Conservation (phyloP, 2,113 vertebrate species). For the Mesembrinibis cayennensis region DNA sequence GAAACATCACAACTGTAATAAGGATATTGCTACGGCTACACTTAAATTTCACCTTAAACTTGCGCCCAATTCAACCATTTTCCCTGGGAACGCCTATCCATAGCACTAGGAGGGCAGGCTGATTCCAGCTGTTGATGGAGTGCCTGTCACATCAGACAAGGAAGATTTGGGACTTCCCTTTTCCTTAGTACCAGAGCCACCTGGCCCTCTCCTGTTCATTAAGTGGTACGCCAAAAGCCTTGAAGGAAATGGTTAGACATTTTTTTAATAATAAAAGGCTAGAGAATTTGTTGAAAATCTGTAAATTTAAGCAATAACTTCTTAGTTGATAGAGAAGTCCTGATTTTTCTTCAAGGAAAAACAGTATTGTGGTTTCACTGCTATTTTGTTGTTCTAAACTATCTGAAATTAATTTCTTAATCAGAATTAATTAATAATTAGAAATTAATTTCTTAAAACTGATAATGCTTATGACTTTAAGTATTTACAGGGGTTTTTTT, state of each 20-base stretch:
- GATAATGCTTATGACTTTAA: not conserved
- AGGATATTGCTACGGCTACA: not conserved
- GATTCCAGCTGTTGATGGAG: not conserved
- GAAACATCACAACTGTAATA: fast-evolving
- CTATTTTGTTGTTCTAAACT: not conserved
- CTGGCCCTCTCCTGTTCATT: not conserved
- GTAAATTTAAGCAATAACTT: not conserved
- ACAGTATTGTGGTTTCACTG: not conserved
- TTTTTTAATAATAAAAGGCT: not conserved
- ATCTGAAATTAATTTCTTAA: not conserved
- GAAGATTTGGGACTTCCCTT: not conserved
- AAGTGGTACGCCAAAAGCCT: not conserved
- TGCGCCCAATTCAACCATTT: not conserved
- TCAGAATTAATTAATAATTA: not conserved
- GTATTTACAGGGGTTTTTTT: not conserved
- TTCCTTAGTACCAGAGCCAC: not conserved
- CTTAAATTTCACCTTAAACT: not conserved
- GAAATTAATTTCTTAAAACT: not conserved
- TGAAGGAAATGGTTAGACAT: not conserved
- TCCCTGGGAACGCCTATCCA: not conserved
- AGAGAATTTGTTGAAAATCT: not conserved
- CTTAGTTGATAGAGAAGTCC: not conserved
- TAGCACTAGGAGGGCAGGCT: not conserved
- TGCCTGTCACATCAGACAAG: not conserved
- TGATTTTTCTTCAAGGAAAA: not conserved